Base-by-base conservation (phyloP, 2,888 invertebrate genomes). In the Drosophila hamatofila region DNA sequence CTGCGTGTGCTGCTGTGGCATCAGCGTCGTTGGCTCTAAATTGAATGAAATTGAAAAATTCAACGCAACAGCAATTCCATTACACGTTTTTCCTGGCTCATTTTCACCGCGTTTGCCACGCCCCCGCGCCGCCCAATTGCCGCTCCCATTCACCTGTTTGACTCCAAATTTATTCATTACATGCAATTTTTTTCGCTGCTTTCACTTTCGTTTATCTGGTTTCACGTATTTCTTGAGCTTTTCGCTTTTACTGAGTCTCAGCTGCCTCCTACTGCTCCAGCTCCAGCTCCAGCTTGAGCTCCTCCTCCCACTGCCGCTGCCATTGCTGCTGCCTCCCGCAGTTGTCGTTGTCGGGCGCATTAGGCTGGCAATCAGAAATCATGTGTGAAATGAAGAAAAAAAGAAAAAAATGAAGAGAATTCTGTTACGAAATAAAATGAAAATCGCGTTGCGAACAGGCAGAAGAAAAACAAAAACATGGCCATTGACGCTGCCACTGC, bases 11-110 rank as follows among this genome's bases (percentile, higher is more conserved):
- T 65, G 65, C 58, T 58, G 66, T 57, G 90, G 79, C 72, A 60
- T 64, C 80, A 56, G 23, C 77, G 51, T 72, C 78, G 78, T 78
- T 82, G 83, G 58, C 66, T 79, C 78, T 76, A 91, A 91, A 91
- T 91, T 91, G 89, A 91, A 90, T 90, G 81, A 90, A 91, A 91
- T 91, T 91, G 90, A 91, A 90, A 91, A 91, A 90, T 90, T 88
- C 88, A 89, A 83, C 89, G 80, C 88, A 74, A 88, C 80, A 80
- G 74, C 86, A 88, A 88, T 89, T 88, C 86, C 89, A 89, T 89
- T 86, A 86, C 89, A 83, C 66, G 80, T 64, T 85, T 85, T 88
- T 80, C 75, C 75, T 72, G 83, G 80, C 89, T 86, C 89, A 89
- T 89, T 89, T 86, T 85, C 89, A 89, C 74, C 73, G 83, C 59